phyloP scores from a whole-genome alignment of 2,888 invertebrate genomes.

The Synergus laeviventris region DNA sequence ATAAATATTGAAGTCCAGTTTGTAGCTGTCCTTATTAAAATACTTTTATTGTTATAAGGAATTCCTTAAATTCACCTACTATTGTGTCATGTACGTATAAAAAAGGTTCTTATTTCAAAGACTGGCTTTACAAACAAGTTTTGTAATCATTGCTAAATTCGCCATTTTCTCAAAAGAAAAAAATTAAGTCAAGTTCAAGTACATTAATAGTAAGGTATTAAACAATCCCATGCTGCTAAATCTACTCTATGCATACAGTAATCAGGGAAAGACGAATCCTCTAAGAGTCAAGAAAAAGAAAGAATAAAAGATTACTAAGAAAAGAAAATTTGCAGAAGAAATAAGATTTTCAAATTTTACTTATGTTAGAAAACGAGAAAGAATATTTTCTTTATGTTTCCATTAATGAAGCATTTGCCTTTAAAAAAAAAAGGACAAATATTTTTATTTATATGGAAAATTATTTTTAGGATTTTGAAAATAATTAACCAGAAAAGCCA shows the following conservation, averaged over 20 bases:
- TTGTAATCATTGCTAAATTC: not conserved
- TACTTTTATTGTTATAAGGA: slow-evolving; percentile 12
- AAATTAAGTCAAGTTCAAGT: not conserved
- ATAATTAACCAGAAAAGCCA: not conserved
- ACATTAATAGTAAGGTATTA: not conserved
- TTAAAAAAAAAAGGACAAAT: not conserved
- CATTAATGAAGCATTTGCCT: not conserved
- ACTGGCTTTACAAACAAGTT: not conserved
- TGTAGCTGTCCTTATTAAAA: not conserved
- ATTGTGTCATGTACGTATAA: slow-evolving; percentile 17
- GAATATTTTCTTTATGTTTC: not conserved
- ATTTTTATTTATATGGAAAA: not conserved
- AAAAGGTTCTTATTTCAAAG: not conserved
- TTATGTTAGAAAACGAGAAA: not conserved
- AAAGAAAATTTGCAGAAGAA: not conserved
- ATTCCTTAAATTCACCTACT: not conserved
- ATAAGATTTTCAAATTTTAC: not conserved
- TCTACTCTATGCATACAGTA: slow-evolving; percentile 58
- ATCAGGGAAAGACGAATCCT: slow-evolving; percentile 41
- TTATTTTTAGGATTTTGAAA: not conserved
- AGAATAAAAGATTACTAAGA: not conserved
- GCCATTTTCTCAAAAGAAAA: not conserved
- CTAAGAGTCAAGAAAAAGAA: not conserved
- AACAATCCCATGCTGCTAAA: slow-evolving; percentile 58
- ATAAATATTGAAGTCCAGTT: not conserved